Base-by-base conservation (phyloP, 2,113 vertebrate species). In the Syngnathus scovelli region DNA sequence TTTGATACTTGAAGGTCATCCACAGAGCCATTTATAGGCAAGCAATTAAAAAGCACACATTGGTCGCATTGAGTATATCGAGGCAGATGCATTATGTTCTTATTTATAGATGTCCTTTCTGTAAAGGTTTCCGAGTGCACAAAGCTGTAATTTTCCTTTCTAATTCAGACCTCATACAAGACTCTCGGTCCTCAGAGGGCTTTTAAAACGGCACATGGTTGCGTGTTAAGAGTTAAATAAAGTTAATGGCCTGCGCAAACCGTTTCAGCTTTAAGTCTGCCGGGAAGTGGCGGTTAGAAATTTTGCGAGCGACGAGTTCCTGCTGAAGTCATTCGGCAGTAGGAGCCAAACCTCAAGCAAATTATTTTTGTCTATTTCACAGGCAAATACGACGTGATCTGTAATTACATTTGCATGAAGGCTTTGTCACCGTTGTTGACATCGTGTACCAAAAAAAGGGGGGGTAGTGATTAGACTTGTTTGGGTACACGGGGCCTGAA, bases 151-250 rank as follows among this genome's bases (percentile, higher is more conserved):
- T 61, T 41, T 39, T 37, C 59, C 18, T 38, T 15, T 60, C 67
- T 59, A 62, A 68, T 67, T 61, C 67, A 70, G 73, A 60, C 82
- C 66, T 76, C 41, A 80, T 69, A 65, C 72, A 73, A 56, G 58
- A 69, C 43, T 43, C 19, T 1, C 58, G 75, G 70, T 83, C 69
- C 79, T 68, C 61, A 72, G 66, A 79, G 71, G 58, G 56, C 60
- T 43, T 51, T 73, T 83, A 52, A 76, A 75, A 81, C 77, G 48
- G n/a, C 71, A 52, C 56, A 67, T 7, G 19, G 61, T 46, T 66
- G 64, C 76, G 74, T 65, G 55, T 82, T 78, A 71, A 64, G 82
- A 72, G 66, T 77, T 84, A 86, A 86, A 88, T 85, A 82, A 74
- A 80, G 71, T 78, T 69, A 68, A 86, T 39, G 46, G 64, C 74